A percentile compares a stretch with the other conserved stretches of the same genome.
Conservation (phyloP, 2,888 invertebrate species). For the Cataglyphis albicans region DNA sequence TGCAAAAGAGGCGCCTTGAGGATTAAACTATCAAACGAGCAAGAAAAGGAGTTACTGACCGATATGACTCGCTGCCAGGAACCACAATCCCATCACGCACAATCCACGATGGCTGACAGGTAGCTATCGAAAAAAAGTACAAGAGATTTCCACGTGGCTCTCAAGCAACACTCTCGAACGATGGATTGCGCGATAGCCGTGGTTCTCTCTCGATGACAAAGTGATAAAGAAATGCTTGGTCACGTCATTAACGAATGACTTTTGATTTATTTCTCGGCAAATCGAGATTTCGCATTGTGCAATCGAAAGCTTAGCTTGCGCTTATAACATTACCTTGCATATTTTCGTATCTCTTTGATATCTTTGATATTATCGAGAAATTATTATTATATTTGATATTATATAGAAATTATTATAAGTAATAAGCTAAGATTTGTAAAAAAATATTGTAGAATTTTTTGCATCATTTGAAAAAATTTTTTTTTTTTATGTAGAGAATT, state of each 20-base stretch:
- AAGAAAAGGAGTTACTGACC: slow-evolving; percentile 51
- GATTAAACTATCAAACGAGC: slow-evolving; percentile 21
- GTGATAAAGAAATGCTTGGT: slow-evolving; percentile 54
- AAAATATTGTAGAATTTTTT: not conserved
- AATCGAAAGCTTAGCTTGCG: slow-evolving; percentile 5
- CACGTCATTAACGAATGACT: slow-evolving; percentile 27
- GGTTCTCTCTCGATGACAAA: not conserved
- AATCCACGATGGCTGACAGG: slow-evolving; percentile 74
- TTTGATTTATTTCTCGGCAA: slow-evolving; percentile 5
- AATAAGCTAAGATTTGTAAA: not conserved
- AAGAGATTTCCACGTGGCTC: slow-evolving; percentile 7
- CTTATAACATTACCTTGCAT: not conserved
- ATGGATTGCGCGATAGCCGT: slow-evolving; percentile 11
- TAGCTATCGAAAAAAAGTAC: slow-evolving; percentile 60
- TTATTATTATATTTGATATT: not conserved
- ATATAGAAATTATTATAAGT: too few species aligned
- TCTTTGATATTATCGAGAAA: slow-evolving; percentile 9
- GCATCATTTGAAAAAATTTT: too few species aligned
- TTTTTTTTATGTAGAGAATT: not conserved
- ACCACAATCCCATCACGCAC: slow-evolving; percentile 66
- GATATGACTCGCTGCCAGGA: slow-evolving; percentile 78
- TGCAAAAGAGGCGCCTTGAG: slow-evolving; percentile 65
- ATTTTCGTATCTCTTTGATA: slow-evolving; percentile 14
- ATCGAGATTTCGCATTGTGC: not conserved
- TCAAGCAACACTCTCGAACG: not conserved